These are phyloP conservation scores for Antheraea pernyi DNA, from an alignment of 1,140 invertebrate genomes.

Conservation along the genomic window DNA sequence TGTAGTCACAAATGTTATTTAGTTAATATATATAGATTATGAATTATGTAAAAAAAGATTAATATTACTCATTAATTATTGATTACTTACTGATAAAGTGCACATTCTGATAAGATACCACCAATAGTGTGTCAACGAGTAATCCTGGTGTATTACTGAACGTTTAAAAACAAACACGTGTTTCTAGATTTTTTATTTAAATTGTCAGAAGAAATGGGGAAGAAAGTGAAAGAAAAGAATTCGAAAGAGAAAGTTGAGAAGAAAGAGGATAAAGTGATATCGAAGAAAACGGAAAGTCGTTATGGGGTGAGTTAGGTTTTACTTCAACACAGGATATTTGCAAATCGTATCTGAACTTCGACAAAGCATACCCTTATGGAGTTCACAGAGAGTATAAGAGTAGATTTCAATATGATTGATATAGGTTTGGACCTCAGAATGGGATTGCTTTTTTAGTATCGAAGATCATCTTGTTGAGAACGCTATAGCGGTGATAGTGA, in stretches of 20 bases:
- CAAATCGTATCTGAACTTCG: too few relatives aligned
- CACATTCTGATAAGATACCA: neutral
- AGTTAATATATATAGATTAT: neutral
- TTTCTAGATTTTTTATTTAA: neutral
- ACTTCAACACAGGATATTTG: neutral
- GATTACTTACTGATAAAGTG: neutral
- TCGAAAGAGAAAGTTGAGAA: neutral
- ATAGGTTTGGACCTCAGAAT: too few relatives aligned
- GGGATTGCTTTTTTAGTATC: too few relatives aligned
- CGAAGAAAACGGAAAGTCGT: neutral
- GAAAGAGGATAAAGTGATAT: slow-evolving; percentile 3
- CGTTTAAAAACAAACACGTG: neutral
- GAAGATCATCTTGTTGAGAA: too few relatives aligned
- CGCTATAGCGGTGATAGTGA: too few relatives aligned
- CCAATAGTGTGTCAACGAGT: neutral
- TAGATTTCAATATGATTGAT: too few relatives aligned
- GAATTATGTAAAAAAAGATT: neutral
- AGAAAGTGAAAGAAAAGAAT: slow-evolving; percentile 10
- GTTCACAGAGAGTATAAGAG: too few relatives aligned
- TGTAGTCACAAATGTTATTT: neutral
- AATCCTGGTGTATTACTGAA: neutral
- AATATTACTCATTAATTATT: neutral
- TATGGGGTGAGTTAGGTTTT: slow-evolving; percentile 2
- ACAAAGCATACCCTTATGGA: too few relatives aligned
- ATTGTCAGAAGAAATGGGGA: neutral